Percentiles rank a stretch among this genome's conserved stretches.
phyloP scores from a whole-genome alignment of 2,113 vertebrate species.

The Hyperopisus bebe region DNA sequence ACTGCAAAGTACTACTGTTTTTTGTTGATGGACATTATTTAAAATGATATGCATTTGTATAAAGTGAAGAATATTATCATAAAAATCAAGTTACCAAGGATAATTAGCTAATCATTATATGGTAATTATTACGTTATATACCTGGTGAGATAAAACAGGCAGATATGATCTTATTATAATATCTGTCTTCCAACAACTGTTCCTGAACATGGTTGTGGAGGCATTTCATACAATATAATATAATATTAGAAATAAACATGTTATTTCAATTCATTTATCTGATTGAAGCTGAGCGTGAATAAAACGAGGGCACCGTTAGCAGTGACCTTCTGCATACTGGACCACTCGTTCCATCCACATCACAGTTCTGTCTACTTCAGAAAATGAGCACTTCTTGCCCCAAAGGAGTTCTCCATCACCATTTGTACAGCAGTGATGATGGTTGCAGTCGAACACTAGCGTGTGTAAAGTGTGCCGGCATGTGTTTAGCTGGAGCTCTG shows the following conservation, averaged over 20 bases:
- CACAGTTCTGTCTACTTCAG: background rate
- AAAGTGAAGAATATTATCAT: background rate
- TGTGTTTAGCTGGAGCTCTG: background rate
- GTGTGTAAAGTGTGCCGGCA: background rate
- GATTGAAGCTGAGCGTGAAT: background rate
- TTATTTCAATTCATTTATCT: background rate
- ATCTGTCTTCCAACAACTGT: background rate
- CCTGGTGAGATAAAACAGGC: background rate
- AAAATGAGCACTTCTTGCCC: background rate
- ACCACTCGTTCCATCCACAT: background rate
- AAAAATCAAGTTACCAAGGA: background rate
- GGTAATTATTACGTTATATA: background rate
- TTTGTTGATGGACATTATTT: background rate
- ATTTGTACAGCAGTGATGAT: background rate
- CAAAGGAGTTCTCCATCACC: background rate
- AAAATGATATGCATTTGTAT: background rate
- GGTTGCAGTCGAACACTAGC: background rate
- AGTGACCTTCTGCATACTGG: background rate
- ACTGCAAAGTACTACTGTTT: background rate
- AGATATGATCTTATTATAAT: background rate
- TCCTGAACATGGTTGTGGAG: background rate
- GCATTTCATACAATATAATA: background rate
- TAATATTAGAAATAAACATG: background rate
- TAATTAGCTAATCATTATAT: background rate
- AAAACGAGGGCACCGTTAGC: background rate